Conservation (phyloP, 1,140 invertebrate genomes). For the Zaprionus inermis region DNA sequence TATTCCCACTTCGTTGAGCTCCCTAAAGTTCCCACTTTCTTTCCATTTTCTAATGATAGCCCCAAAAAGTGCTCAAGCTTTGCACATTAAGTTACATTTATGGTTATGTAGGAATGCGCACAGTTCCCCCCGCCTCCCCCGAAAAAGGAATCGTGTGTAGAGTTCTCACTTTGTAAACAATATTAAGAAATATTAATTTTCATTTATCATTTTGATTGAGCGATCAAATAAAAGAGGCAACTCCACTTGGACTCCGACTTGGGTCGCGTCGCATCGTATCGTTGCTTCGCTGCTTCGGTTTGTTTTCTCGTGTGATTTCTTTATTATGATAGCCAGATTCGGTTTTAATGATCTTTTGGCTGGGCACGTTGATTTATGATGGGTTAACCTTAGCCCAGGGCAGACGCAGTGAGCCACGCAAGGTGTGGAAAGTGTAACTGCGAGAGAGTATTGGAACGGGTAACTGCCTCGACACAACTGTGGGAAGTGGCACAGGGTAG, state of each 20-base stretch:
- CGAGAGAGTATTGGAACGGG: not conserved
- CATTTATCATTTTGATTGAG: conserved; percentile 84
- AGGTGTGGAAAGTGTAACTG: conserved; percentile 79
- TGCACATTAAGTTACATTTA: conserved; percentile 52
- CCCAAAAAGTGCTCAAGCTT: conserved; percentile 41
- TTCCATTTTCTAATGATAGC: conserved; percentile 37
- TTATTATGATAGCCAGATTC: conserved; percentile 81
- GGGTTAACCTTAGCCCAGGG: conserved; percentile 43
- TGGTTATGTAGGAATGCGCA: conserved; percentile 30
- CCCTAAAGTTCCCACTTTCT: not conserved
- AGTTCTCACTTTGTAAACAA: conserved; percentile 84
- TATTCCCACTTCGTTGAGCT: not conserved
- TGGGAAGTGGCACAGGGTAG: conserved; percentile 41
- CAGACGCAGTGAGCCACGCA: conserved; percentile 40
- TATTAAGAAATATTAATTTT: conserved; percentile 84
- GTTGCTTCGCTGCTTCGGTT: conserved; percentile 45
- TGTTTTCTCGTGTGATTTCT: conserved; percentile 82
- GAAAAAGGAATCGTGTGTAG: conserved; percentile 71
- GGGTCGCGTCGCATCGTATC: conserved; percentile 6
- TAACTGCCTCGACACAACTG: too few species aligned
- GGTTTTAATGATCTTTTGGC: conserved; percentile 75
- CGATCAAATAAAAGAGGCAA: conserved; percentile 73
- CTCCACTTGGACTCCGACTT: not conserved
- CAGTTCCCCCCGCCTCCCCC: too few species aligned
- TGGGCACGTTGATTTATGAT: conserved; percentile 75